phyloP scores from a whole-genome alignment of 2,888 invertebrate species.

The Ferrisia virgata region DNA sequence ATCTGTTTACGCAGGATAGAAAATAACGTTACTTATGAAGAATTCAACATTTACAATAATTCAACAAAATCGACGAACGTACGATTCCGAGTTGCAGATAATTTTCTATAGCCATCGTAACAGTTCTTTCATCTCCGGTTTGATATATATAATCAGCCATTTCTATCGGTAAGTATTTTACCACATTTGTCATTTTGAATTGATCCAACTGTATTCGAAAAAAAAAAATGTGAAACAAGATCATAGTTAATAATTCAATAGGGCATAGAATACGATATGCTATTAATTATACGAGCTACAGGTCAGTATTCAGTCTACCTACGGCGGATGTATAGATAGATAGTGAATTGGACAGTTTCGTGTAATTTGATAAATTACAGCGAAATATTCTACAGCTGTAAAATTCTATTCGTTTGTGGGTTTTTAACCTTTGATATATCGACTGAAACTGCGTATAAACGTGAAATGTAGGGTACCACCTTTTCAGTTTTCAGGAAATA shows the following conservation, averaged over 20 bases:
- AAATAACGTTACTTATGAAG: too few relatives aligned
- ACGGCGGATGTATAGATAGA: too few relatives aligned
- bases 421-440: neutral
- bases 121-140: constrained; percentile 77
- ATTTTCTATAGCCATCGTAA: constrained; percentile 72
- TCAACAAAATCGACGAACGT: too few relatives aligned
- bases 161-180: constrained; percentile 62
- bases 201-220: neutral
- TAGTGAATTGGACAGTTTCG: neutral
- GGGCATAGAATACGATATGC: neutral
- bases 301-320: too few relatives aligned
- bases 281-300: neutral
- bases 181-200: neutral
- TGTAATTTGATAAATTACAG: neutral
- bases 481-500: neutral
- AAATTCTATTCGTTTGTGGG: neutral
- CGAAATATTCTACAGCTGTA: neutral
- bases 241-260: neutral
- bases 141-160: constrained; percentile 81
- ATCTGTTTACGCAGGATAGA: constrained; percentile 33
- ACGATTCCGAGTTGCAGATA: constrained; percentile 74
- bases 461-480: neutral
- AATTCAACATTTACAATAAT: too few relatives aligned
- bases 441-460: neutral
- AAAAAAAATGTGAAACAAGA: neutral